A percentile compares a stretch with the other conserved stretches of the same genome.
Conservation (phyloP, 1,140 invertebrate species). For the Eulimnadia texana region DNA sequence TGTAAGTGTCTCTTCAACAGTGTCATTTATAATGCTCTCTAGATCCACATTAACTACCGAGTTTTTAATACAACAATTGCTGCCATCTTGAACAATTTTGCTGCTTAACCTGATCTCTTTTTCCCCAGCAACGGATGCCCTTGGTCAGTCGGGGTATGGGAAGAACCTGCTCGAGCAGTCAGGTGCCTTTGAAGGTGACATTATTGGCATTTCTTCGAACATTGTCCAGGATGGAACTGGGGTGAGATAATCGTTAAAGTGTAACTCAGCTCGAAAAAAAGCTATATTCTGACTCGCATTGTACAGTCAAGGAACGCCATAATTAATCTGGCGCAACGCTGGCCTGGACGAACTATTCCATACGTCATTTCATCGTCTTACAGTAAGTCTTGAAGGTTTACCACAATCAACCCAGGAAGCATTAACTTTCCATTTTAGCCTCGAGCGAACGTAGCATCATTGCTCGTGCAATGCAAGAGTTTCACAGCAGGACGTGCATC, state of each 20-base stretch:
- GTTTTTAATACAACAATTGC: background rate
- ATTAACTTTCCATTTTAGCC: constrained; percentile 24
- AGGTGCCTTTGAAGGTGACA: constrained; percentile 29
- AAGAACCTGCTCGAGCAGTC: constrained; percentile 25
- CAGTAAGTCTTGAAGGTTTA: constrained; percentile 18
- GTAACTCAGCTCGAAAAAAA: background rate
- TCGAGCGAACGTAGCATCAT: constrained; percentile 33
- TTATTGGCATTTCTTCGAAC: constrained; percentile 15
- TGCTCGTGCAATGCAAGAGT: constrained; percentile 34
- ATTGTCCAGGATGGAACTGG: background rate
- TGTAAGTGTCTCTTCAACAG: too few relatives aligned
- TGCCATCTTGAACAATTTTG: background rate
- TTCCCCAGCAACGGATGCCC: constrained; percentile 1
- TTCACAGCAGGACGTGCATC: constrained; percentile 42
- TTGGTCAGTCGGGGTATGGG: background rate
- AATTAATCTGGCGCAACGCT: constrained; percentile 20
- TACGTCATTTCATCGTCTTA: constrained; percentile 28
- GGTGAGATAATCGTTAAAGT: background rate
- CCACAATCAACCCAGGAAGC: background rate
- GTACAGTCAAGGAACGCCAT: constrained; percentile 24
- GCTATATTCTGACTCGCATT: background rate
- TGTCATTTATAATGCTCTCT: background rate
- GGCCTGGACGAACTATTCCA: constrained; percentile 27
- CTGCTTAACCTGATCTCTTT: background rate
- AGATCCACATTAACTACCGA: background rate